Conservation (phyloP, 2,113 vertebrate genomes). For the Dipodomys ordii region DNA sequence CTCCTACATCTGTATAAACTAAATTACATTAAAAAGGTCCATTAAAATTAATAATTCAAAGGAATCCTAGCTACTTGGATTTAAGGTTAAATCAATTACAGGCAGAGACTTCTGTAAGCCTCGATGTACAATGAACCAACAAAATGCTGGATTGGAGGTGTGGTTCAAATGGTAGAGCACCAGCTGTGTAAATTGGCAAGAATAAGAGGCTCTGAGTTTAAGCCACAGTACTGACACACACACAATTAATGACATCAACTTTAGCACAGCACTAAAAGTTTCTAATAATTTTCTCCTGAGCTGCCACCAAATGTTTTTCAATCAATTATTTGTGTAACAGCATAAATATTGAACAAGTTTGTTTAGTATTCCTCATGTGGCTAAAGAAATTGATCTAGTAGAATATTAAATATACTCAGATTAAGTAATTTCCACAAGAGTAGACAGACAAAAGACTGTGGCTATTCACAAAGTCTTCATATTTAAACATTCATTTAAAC, state of each 20-base stretch:
- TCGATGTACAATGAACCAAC: too few relatives aligned
- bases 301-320: not conserved
- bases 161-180: too few relatives aligned
- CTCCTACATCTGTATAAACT: not conserved
- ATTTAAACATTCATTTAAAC: not conserved
- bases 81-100: too few relatives aligned
- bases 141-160: too few relatives aligned
- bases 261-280: not conserved
- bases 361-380: not conserved
- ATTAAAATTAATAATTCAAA: too few relatives aligned
- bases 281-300: not conserved
- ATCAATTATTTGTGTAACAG: not conserved
- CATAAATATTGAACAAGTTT: not conserved
- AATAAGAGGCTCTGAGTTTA: too few relatives aligned
- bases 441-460: too few relatives aligned
- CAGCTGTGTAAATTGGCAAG: too few relatives aligned
- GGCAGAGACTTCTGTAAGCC: too few relatives aligned
- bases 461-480: too few relatives aligned
- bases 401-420: not conserved
- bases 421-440: not conserved
- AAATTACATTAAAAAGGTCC: not conserved
- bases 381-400: not conserved
- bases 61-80: too few relatives aligned
- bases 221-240: too few relatives aligned
- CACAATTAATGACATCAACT: not conserved